These are phyloP conservation scores for Mimumesa dahlbomi DNA, from an alignment of 2,888 invertebrate species.

Conservation along the genomic window DNA sequence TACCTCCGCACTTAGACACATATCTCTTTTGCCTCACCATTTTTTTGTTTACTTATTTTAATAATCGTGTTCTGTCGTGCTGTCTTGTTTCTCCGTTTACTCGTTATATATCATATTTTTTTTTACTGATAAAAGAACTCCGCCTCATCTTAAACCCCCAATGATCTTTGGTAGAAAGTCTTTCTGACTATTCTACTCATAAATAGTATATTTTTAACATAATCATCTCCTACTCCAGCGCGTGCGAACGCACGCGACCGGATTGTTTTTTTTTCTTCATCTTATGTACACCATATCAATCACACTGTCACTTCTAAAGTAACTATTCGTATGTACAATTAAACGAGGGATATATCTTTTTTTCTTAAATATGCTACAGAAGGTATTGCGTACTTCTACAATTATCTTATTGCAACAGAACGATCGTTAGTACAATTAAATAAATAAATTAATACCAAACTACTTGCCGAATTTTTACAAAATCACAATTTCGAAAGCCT, in stretches of 20 bases:
- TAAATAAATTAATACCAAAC: too few relatives aligned
- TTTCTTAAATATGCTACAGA: slow-evolving; percentile 50
- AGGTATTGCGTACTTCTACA: too few relatives aligned
- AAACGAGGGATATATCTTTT: slow-evolving; percentile 53
- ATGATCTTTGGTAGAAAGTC: slow-evolving; percentile 67
- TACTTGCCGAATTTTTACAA: too few relatives aligned
- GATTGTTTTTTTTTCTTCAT: too few relatives aligned
- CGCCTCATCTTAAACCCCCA: slow-evolving; percentile 43
- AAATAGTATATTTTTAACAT: slow-evolving; percentile 68
- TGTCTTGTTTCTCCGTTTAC: slow-evolving; percentile 60
- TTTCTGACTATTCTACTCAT: slow-evolving; percentile 67
- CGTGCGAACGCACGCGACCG: slow-evolving; percentile 42
- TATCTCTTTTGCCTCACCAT: slow-evolving; percentile 47
- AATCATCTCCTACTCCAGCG: slow-evolving; percentile 52
- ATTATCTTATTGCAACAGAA: too few relatives aligned
- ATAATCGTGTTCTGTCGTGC: slow-evolving; percentile 69
- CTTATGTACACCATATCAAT: slow-evolving; percentile 65
- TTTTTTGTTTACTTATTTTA: slow-evolving; percentile 56
- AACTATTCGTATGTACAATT: slow-evolving; percentile 70
- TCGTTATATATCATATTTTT: slow-evolving; percentile 47
- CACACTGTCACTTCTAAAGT: slow-evolving; percentile 59
- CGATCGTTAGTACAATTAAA: too few relatives aligned
- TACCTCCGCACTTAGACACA: slow-evolving; percentile 55
- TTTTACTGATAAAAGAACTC: slow-evolving; percentile 57
- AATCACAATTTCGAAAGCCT: too few relatives aligned